Percentiles rank a stretch among this genome's conserved stretches.
phyloP scores from a whole-genome alignment of 2,888 invertebrate genomes.

The Drosophila algonquin region DNA sequence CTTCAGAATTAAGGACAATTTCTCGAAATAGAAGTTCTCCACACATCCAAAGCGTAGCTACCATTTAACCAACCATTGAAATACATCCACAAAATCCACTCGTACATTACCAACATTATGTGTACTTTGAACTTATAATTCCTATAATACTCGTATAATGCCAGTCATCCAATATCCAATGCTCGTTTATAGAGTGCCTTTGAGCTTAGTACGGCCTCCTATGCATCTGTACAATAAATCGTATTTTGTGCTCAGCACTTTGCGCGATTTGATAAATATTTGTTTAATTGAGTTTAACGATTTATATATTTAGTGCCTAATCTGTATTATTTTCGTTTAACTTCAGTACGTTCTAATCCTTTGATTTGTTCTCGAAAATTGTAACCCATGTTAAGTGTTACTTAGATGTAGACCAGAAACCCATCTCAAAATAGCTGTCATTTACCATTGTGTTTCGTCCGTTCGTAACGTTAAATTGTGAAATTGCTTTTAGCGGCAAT shows the following conservation, averaged over 20 bases:
- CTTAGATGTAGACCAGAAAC: constrained; percentile 26
- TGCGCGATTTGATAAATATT: constrained; percentile 23
- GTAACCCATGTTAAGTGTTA: constrained; percentile 34
- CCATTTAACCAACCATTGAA: not conserved
- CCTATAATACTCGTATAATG: not conserved
- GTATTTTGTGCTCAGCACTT: constrained; percentile 44
- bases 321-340: constrained; percentile 21
- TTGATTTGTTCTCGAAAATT: not conserved
- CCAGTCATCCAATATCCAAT: constrained; percentile 13
- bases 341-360: constrained; percentile 5
- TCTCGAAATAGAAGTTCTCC: too few species aligned
- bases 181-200: constrained; percentile 27
- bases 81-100: constrained; percentile 3
- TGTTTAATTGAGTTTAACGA: constrained; percentile 12
- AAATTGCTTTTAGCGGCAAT: constrained; percentile 27
- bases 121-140: constrained; percentile 24
- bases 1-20: not conserved
- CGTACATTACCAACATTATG: constrained; percentile 13
- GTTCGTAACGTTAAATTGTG: constrained; percentile 24
- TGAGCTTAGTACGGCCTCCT: constrained; percentile 17
- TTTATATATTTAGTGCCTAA: constrained; percentile 29
- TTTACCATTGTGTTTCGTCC: constrained; percentile 28
- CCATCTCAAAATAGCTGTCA: constrained; percentile 28
- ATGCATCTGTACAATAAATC: constrained; percentile 13
- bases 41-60: not conserved